Conservation (phyloP, 2,888 invertebrate species). For the Phengaris arion region DNA sequence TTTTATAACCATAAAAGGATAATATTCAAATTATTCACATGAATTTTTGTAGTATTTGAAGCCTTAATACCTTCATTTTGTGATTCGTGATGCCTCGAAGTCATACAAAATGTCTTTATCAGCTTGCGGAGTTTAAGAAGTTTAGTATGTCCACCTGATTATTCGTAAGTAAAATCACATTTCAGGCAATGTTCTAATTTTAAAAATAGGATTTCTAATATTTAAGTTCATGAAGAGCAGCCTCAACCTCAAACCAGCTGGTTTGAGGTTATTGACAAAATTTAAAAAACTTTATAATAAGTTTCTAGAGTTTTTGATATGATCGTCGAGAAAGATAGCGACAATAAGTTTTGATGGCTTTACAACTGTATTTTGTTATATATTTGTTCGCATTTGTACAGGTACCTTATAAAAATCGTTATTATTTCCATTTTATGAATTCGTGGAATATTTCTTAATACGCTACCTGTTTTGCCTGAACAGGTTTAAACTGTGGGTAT, state of each 20-base stretch:
- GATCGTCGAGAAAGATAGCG: not conserved
- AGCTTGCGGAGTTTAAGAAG: not conserved
- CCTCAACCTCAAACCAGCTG: too few relatives aligned
- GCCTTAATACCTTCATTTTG: not conserved
- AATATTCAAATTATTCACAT: not conserved
- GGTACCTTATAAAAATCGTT: not conserved
- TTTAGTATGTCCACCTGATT: not conserved
- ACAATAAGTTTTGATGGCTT: not conserved
- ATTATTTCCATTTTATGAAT: not conserved
- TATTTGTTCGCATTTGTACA: not conserved
- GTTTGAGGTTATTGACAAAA: not conserved
- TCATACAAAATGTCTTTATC: not conserved
- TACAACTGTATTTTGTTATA: not conserved
- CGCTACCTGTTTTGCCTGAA: slow-evolving; percentile 3
- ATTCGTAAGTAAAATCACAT: not conserved
- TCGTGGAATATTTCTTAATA: slow-evolving; percentile 14
- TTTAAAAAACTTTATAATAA: not conserved
- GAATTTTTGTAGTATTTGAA: not conserved
- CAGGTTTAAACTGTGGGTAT: slow-evolving; percentile 9
- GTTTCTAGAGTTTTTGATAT: not conserved
- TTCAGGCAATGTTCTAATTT: not conserved
- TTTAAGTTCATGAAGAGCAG: not conserved
- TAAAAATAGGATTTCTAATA: not conserved
- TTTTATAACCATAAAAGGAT: too few relatives aligned
- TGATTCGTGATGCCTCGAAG: not conserved